A percentile compares a stretch with the other conserved stretches of the same genome.
phyloP scores from a whole-genome alignment of 2,888 invertebrate species.

The Trichogramma dendrolimi region DNA sequence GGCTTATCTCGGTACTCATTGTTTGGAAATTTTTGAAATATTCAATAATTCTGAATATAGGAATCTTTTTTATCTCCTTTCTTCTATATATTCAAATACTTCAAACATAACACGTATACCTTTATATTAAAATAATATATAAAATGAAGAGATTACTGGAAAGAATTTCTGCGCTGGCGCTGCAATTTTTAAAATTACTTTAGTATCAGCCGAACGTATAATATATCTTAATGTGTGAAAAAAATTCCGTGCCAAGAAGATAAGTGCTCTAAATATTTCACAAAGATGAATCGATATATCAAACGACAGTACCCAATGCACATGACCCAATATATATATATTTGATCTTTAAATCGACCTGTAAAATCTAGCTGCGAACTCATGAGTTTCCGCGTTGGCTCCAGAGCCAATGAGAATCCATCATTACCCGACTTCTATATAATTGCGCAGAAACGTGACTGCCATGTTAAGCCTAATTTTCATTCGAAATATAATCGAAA shows the following conservation, averaged over 20 bases:
- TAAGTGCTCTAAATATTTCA: constrained; percentile 14
- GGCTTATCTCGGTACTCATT: neutral
- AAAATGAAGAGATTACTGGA: too few species aligned
- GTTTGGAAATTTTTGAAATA: neutral
- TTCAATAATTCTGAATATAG: constrained; percentile 11
- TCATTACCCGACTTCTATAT: constrained; percentile 34
- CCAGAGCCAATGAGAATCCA: constrained; percentile 34
- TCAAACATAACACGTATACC: too few species aligned
- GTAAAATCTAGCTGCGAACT: too few species aligned
- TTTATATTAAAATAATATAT: too few species aligned
- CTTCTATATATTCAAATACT: too few species aligned
- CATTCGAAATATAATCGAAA: neutral
- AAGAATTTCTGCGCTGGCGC: too few species aligned
- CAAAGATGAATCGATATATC: constrained; percentile 7
- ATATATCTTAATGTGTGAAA: too few species aligned
- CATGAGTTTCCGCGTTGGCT: constrained; percentile 6
- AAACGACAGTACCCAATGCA: neutral
- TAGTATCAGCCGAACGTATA: too few species aligned
- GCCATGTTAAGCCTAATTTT: constrained; percentile 43
- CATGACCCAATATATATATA: too few species aligned
- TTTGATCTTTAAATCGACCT: constrained; percentile 1
- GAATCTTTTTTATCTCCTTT: neutral
- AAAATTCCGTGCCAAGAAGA: constrained; percentile 4
- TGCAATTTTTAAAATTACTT: too few species aligned
- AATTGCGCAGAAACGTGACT: constrained; percentile 49